phyloP scores from a whole-genome alignment of 2,888 invertebrate genomes.

The Drosophila robusta region DNA sequence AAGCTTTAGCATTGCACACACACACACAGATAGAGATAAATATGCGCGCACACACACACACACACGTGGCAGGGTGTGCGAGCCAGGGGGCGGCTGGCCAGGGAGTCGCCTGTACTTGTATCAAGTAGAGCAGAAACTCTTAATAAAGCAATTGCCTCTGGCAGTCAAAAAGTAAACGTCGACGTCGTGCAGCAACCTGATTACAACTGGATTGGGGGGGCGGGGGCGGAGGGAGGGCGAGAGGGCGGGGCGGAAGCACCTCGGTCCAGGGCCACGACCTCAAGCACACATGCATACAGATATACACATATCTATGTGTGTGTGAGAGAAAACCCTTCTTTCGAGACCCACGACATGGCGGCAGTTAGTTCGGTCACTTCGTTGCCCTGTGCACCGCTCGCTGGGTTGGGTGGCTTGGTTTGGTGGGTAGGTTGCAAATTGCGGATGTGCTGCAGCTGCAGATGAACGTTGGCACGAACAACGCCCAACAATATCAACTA shows the following conservation, averaged over 20 bases:
- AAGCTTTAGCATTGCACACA: constrained; percentile 70
- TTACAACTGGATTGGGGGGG: constrained; percentile 56
- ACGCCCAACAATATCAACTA: constrained; percentile 64
- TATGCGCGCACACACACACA: constrained; percentile 15
- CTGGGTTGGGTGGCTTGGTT: constrained; percentile 4
- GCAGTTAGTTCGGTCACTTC: constrained; percentile 36
- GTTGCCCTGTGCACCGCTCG: constrained; percentile 3
- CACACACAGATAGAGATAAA: constrained; percentile 13
- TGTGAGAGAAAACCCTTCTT: constrained; percentile 37
- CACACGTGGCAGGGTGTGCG: constrained; percentile 34
- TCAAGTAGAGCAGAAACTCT: constrained; percentile 84
- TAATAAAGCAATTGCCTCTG: constrained; percentile 84
- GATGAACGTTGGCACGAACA: constrained; percentile 41
- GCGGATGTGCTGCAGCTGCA: constrained; percentile 42
- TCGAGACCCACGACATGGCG: constrained; percentile 45
- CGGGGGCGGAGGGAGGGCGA: neutral
- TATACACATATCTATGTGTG: constrained; percentile 27
- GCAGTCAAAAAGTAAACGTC: constrained; percentile 83
- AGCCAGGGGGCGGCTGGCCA: neutral
- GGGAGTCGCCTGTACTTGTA: constrained; percentile 54
- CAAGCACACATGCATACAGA: constrained; percentile 38
- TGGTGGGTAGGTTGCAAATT: constrained; percentile 1
- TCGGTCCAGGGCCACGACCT: constrained; percentile 68
- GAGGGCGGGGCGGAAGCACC: constrained; percentile 17
- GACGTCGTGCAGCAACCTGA: constrained; percentile 77